Evolutionary conservation across 92 coral and sea anemone genomes (phyloP).

Genomic region (Palythoa heliodiscus): DNA sequence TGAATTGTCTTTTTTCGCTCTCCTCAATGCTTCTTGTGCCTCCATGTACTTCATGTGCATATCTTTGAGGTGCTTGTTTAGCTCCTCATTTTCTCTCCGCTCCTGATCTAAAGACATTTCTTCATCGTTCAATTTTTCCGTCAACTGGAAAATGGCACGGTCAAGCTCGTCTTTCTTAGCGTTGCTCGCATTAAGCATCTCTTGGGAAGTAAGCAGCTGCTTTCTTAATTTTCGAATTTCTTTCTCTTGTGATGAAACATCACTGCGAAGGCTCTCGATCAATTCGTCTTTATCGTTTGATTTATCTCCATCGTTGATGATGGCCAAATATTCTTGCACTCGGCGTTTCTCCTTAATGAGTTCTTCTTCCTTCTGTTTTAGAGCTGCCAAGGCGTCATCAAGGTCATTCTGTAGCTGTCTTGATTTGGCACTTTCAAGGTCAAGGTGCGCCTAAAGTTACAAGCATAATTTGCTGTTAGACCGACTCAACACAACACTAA

Average conservation of each 20-base stretch:
- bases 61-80: constrained; percentile 69
- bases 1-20: constrained; percentile 64
- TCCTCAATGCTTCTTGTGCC: constrained; percentile 50
- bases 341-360: constrained; percentile 70
- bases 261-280: constrained; percentile 73
- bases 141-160: constrained; percentile 61
- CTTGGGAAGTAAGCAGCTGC: constrained; percentile 62
- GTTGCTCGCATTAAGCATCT: constrained; percentile 54
- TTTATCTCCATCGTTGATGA: constrained; percentile 71
- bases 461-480: neutral
- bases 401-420: constrained; percentile 71
- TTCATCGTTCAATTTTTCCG: constrained; percentile 68
- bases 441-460: constrained; percentile 48
- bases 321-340: constrained; percentile 74
- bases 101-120: constrained; percentile 61
- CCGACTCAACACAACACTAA: too few relatives aligned
- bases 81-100: constrained; percentile 63
- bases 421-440: constrained; percentile 63
- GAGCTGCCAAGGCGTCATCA: constrained; percentile 67
- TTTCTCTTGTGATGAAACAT: constrained; percentile 68
- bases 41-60: constrained; percentile 67
- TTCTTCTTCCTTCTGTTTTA: constrained; percentile 71
- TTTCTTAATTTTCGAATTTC: constrained; percentile 73
- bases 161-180: constrained; percentile 59
- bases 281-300: constrained; percentile 75